These are phyloP conservation scores for Lampropteryx suffumata DNA, from an alignment of 2,888 invertebrate species.

Conservation along the genomic window DNA sequence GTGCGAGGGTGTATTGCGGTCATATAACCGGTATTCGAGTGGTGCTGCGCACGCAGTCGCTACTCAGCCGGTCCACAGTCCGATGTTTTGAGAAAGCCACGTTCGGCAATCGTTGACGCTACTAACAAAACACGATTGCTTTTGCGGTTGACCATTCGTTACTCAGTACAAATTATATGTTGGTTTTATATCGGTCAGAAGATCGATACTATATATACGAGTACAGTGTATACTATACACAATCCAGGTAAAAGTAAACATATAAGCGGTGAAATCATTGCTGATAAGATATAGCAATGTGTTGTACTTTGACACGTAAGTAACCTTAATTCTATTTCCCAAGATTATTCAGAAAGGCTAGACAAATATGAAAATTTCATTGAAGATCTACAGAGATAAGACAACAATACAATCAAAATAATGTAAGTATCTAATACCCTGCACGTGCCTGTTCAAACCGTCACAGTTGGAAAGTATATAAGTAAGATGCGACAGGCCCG, in stretches of 20 bases:
- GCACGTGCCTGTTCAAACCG: constrained; percentile 45
- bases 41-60: constrained; percentile 69
- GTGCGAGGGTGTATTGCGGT: constrained; percentile 76
- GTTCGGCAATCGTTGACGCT: constrained; percentile 65
- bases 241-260: constrained; percentile 3
- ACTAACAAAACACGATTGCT: constrained; percentile 73
- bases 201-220: constrained; percentile 5
- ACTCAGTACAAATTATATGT: constrained; percentile 51
- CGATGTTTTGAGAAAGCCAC: constrained; percentile 80
- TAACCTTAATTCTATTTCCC: too few relatives aligned
- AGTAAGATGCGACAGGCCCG: constrained; percentile 58
- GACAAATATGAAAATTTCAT: neutral
- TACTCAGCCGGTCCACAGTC: constrained; percentile 65
- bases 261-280: too few relatives aligned
- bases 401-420: constrained; percentile 14
- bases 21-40: constrained; percentile 82
- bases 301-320: too few relatives aligned
- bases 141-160: constrained; percentile 62
- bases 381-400: constrained; percentile 10
- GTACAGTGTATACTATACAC: too few relatives aligned
- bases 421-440: constrained; percentile 14
- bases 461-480: constrained; percentile 59
- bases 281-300: too few relatives aligned
- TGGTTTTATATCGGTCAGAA: constrained; percentile 42
- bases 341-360: neutral